phyloP scores from a whole-genome alignment of 2,797 vertebrate species.

The Furcifer pardalis region DNA sequence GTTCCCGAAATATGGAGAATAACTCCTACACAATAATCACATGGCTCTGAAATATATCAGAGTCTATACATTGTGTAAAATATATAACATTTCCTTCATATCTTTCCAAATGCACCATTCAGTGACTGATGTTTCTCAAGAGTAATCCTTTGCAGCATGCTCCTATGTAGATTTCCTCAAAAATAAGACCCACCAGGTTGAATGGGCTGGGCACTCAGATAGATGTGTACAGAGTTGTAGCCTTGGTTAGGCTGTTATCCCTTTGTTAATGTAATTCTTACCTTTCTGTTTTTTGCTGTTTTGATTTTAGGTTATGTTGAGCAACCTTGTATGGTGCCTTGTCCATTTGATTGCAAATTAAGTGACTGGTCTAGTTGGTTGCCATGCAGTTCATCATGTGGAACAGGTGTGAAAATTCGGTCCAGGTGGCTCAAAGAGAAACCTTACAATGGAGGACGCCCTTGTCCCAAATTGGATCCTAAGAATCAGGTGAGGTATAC shows the following conservation, averaged over 20 bases:
- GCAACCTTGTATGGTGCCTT: conserved; percentile 88
- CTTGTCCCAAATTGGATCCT: conserved; percentile 94
- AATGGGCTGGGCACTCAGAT: not conserved
- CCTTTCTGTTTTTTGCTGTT: conserved; percentile 51
- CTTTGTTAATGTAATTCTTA: rapidly evolving
- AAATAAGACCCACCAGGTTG: not conserved
- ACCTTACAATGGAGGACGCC: conserved; percentile 93
- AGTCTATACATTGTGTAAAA: not conserved
- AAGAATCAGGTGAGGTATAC: conserved; percentile 92
- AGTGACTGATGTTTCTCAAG: not conserved
- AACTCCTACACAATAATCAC: not conserved
- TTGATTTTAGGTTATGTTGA: conserved; percentile 86
- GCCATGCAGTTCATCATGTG: conserved; percentile 89
- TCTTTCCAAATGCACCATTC: not conserved
- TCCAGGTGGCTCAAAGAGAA: conserved; percentile 98
- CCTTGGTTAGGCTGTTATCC: not conserved
- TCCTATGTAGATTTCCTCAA: not conserved
- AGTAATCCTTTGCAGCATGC: not conserved
- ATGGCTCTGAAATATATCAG: not conserved
- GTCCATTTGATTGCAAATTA: conserved; percentile 95
- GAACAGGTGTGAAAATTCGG: conserved; percentile 87
- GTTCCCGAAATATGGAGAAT: not conserved
- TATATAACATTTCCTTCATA: not conserved
- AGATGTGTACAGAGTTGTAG: not conserved
- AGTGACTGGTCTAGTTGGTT: conserved; percentile 97